These are phyloP conservation scores for Percopsis transmontana DNA, from an alignment of 2,113 vertebrate genomes.

Conservation along the genomic window DNA sequence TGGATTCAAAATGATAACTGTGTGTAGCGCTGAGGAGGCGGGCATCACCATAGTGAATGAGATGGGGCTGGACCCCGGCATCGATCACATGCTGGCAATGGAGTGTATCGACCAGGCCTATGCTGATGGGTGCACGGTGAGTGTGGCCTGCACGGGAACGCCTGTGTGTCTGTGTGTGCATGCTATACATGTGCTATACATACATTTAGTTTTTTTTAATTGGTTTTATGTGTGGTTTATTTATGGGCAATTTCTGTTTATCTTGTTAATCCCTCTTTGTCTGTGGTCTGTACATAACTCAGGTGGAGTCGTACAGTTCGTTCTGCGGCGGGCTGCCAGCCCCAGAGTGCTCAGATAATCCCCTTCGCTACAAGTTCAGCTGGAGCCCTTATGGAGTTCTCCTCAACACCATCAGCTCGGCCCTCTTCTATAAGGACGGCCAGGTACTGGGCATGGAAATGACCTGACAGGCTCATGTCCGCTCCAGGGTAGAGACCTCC, in stretches of 20 bases:
- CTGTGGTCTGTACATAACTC: constrained; percentile 3
- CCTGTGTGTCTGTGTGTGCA: constrained; percentile 33
- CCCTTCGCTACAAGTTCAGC: constrained; percentile 97
- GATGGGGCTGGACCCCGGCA: constrained; percentile 97
- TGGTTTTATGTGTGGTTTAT: constrained; percentile 21
- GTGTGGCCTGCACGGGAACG: constrained; percentile 52
- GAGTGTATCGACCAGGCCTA: constrained; percentile 93
- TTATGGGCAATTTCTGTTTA: constrained; percentile 7
- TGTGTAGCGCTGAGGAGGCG: constrained; percentile 83
- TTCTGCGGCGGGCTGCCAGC: constrained; percentile 94
- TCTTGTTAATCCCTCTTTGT: neutral
- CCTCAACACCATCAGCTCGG: constrained; percentile 87
- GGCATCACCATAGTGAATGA: constrained; percentile 91
- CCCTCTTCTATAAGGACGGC: constrained; percentile 85
- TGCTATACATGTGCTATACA: constrained; percentile 18
- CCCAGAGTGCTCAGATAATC: constrained; percentile 93
- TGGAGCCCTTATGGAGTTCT: constrained; percentile 94
- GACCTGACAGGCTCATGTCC: too few species aligned
- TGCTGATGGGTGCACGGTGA: constrained; percentile 90
- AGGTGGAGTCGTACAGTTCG: constrained; percentile 92
- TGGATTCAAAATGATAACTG: too few species aligned
- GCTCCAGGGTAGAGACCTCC: too few species aligned
- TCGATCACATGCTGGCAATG: constrained; percentile 98
- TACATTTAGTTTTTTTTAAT: constrained; percentile 33
- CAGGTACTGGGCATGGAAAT: too few species aligned